Evolutionary conservation across 2,888 invertebrate species (phyloP).

Genomic region (Pilophorus perplexus): DNA sequence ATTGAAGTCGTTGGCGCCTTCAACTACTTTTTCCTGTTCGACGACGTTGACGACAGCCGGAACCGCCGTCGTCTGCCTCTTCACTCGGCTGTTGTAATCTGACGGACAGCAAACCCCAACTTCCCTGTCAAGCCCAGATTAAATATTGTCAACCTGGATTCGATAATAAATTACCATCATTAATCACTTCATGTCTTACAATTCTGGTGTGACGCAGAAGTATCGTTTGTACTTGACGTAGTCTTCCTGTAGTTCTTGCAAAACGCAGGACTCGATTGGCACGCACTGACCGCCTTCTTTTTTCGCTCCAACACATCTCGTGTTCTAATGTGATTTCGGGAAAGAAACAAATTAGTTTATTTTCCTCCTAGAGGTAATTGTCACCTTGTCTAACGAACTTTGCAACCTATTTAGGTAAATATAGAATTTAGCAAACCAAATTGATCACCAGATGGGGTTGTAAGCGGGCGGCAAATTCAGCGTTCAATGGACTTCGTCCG

Average conservation of each 20-base stretch:
- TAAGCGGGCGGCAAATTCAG: too few relatives aligned
- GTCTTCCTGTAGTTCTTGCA: slow-evolving; percentile 61
- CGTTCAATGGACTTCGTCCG: too few relatives aligned
- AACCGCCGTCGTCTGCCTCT: slow-evolving; percentile 31
- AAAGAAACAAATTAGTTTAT: too few relatives aligned
- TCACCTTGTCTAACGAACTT: too few relatives aligned
- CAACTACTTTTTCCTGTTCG: slow-evolving; percentile 2
- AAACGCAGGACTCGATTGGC: slow-evolving; percentile 60
- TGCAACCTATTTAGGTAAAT: too few relatives aligned
- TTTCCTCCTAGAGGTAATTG: too few relatives aligned
- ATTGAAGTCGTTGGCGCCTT: not conserved
- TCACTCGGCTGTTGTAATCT: slow-evolving; percentile 13
- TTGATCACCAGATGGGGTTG: too few relatives aligned
- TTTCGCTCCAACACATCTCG: slow-evolving; percentile 53
- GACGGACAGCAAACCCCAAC: slow-evolving; percentile 77
- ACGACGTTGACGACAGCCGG: slow-evolving; percentile 25
- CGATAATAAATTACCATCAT: not conserved
- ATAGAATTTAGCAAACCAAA: too few relatives aligned
- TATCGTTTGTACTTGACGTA: slow-evolving; percentile 64
- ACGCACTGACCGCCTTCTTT: slow-evolving; percentile 67
- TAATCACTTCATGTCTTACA: too few relatives aligned
- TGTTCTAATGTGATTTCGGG: too few relatives aligned
- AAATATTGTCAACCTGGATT: not conserved
- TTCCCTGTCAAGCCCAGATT: not conserved
- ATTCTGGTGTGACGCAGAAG: slow-evolving; percentile 58